Evolutionary conservation across 2,797 vertebrate species (phyloP).

Genomic region (Otolemur crassicaudatus): DNA sequence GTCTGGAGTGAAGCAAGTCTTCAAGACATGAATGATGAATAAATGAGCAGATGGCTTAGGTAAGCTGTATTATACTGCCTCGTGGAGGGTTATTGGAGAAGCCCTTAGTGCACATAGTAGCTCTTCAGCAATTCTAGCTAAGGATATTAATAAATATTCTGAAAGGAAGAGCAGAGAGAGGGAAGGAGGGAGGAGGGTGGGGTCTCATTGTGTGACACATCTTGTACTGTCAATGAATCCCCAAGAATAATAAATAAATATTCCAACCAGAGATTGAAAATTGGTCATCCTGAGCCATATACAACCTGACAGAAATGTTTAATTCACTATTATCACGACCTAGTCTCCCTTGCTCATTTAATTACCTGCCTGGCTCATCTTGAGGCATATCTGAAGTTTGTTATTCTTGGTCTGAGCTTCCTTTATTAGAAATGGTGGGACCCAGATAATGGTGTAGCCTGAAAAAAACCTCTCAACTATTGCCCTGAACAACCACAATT

Average conservation of each 20-base stretch:
- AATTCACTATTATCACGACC: slow-evolving; percentile 28
- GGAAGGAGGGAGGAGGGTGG: too few relatives aligned
- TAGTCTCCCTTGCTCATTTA: slow-evolving; percentile 46
- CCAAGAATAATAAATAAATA: not conserved
- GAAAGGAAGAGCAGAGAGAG: too few relatives aligned
- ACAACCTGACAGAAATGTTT: slow-evolving; percentile 17
- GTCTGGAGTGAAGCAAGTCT: not conserved
- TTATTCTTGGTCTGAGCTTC: slow-evolving; percentile 24
- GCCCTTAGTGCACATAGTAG: not conserved
- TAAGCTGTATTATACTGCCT: not conserved
- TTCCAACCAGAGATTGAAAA: slow-evolving; percentile 31
- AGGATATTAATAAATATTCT: slow-evolving; percentile 30
- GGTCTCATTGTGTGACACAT: too few relatives aligned
- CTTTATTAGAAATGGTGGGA: slow-evolving; percentile 53
- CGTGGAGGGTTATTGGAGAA: not conserved
- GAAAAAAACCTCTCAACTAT: slow-evolving; percentile 38
- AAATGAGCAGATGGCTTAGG: not conserved
- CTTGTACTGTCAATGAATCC: too few relatives aligned
- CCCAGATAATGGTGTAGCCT: slow-evolving; percentile 34
- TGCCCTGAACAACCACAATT: slow-evolving; percentile 13
- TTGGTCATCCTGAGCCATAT: not conserved
- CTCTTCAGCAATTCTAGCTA: slow-evolving; percentile 10
- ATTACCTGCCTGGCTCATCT: not conserved
- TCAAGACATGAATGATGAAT: not conserved
- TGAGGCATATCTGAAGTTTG: slow-evolving; percentile 28